These are phyloP conservation scores for Lophius piscatorius DNA, from an alignment of 2,113 vertebrate species.

Conservation along the genomic window DNA sequence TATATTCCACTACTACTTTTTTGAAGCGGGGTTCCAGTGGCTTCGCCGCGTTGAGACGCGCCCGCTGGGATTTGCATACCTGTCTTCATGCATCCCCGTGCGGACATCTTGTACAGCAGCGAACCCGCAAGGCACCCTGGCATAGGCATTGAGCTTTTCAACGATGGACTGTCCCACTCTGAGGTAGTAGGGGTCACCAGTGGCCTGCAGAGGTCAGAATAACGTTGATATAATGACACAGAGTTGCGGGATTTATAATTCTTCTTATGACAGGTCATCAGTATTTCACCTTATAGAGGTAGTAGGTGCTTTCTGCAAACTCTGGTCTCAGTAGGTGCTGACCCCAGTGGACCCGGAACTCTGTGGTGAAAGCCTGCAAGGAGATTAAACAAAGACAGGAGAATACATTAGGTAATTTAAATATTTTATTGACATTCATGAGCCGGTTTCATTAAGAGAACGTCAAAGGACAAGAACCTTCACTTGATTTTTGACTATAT, in stretches of 20 bases:
- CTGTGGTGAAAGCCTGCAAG: slow-evolving; percentile 95
- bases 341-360: slow-evolving; percentile 98
- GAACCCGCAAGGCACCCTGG: slow-evolving; percentile 96
- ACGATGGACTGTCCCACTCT: slow-evolving; percentile 98
- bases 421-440: neutral
- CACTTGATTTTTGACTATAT: too few relatives aligned
- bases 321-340: slow-evolving; percentile 97
- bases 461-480: neutral
- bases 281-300: slow-evolving; percentile 90
- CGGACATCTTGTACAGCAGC: slow-evolving; percentile 98
- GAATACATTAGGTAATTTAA: neutral
- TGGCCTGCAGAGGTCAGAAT: slow-evolving; percentile 82
- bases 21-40: too few relatives aligned
- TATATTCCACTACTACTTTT: too few relatives aligned
- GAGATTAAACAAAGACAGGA: neutral
- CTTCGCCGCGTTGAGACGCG: too few relatives aligned
- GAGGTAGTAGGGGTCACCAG: slow-evolving; percentile 96
- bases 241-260: neutral
- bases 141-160: slow-evolving; percentile 96
- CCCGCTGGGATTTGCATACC: too few relatives aligned
- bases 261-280: neutral
- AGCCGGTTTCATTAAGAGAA: neutral
- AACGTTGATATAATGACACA: too few relatives aligned
- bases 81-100: slow-evolving; percentile 96
- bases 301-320: slow-evolving; percentile 99